Conservation (phyloP, 2,113 vertebrate genomes). For the Propithecus coquereli region DNA sequence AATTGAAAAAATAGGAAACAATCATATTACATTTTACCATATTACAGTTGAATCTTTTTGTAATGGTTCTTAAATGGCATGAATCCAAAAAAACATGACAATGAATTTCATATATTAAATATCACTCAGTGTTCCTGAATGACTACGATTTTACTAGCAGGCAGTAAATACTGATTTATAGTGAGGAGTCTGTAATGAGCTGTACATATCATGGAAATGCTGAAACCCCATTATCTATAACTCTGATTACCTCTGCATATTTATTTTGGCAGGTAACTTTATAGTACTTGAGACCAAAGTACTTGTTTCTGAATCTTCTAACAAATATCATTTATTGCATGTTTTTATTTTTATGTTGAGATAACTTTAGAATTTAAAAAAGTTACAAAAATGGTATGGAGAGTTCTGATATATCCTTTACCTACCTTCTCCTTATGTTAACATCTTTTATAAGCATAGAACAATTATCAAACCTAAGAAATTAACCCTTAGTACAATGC, state of each 20-base stretch:
- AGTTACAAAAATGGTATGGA: neutral
- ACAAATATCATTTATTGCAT: slow-evolving; percentile 33
- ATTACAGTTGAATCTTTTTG: neutral
- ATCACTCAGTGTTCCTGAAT: neutral
- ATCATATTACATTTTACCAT: neutral
- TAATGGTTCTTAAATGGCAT: slow-evolving; percentile 12
- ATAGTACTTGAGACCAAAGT: slow-evolving; percentile 54
- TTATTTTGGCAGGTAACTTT: slow-evolving; percentile 55
- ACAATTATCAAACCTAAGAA: neutral
- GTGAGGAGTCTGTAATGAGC: slow-evolving; percentile 47
- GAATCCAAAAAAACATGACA: neutral
- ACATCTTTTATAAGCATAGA: neutral
- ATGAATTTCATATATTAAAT: neutral
- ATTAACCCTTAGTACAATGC: neutral
- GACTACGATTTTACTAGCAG: slow-evolving; percentile 49
- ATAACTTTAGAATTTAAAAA: slow-evolving; percentile 17
- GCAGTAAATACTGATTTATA: slow-evolving; percentile 62
- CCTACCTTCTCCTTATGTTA: neutral
- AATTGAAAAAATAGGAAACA: neutral
- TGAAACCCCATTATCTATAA: slow-evolving; percentile 51
- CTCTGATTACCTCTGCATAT: slow-evolving; percentile 46
- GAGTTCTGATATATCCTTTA: neutral
- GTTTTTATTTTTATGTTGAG: neutral
- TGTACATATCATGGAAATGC: slow-evolving; percentile 45
- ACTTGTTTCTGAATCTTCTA: slow-evolving; percentile 46